These are phyloP conservation scores for Tachysurus fulvidraco DNA, from an alignment of 2,113 vertebrate genomes.

Conservation along the genomic window DNA sequence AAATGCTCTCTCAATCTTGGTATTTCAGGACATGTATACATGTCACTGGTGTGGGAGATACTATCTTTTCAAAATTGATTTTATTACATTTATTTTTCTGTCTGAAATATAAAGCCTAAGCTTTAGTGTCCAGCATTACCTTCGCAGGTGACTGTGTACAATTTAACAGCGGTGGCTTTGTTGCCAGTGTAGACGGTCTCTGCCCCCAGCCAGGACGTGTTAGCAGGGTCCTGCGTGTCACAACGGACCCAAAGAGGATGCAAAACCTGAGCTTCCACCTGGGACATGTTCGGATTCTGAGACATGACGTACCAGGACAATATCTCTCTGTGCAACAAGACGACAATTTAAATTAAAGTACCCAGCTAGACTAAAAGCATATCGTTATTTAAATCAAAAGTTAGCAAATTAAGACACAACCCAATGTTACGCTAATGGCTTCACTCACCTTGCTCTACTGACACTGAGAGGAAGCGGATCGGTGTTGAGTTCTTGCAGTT, in stretches of 20 bases:
- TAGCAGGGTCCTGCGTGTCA: slow-evolving; percentile 81
- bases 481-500: slow-evolving; percentile 48
- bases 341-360: not conserved
- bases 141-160: slow-evolving; percentile 79
- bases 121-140: slow-evolving; percentile 68
- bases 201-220: slow-evolving; percentile 86
- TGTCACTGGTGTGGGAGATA: no score
- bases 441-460: slow-evolving; percentile 83
- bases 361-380: not conserved
- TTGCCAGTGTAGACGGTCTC: slow-evolving; percentile 73
- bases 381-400: not conserved
- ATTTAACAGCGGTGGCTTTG: slow-evolving; percentile 75
- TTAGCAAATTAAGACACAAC: not conserved
- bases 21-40: no score
- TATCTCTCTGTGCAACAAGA: slow-evolving; percentile 76
- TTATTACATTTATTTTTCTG: not conserved
- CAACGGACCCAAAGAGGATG: slow-evolving; percentile 88
- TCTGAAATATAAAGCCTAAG: not conserved
- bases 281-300: slow-evolving; percentile 80
- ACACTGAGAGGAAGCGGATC: slow-evolving; percentile 76
- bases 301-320: slow-evolving; percentile 85
- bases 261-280: slow-evolving; percentile 62
- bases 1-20: no score
- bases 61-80: not conserved
- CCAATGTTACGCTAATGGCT: not conserved